Conservation (phyloP, 2,797 vertebrate species). For the Poeciliopsis paucimaculata region DNA sequence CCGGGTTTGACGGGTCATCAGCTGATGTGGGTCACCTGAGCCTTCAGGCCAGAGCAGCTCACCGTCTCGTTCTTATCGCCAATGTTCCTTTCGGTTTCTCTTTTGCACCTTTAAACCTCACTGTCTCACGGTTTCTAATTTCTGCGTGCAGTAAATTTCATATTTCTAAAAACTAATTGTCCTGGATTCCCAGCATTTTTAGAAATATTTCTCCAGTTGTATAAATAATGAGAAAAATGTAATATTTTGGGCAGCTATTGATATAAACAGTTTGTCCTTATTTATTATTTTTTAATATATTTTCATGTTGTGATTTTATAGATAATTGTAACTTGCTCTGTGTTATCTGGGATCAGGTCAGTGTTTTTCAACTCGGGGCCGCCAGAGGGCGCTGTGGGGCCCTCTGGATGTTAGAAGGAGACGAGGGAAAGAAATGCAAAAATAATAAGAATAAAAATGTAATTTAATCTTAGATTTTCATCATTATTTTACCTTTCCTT, state of each 20-base stretch:
- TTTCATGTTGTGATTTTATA: neutral
- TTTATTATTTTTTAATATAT: neutral
- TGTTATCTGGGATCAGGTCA: neutral
- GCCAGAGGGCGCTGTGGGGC: no score
- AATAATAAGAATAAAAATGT: no score
- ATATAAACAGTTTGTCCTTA: neutral
- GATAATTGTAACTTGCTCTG: neutral
- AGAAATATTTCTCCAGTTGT: neutral
- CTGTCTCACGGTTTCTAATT: neutral
- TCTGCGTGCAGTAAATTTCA: neutral
- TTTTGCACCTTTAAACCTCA: neutral
- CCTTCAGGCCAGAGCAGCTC: conserved; percentile 19
- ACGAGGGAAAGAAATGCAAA: no score
- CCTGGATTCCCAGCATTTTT: neutral
- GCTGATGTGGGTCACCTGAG: conserved; percentile 22
- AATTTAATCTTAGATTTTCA: no score
- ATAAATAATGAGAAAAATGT: neutral
- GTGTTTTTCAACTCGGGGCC: no score
- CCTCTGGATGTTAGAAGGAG: no score
- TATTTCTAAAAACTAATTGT: neutral
- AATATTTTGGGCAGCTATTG: neutral
- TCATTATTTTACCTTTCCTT: no score
- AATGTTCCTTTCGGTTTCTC: neutral
- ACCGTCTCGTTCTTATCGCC: neutral
- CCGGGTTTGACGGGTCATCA: conserved; percentile 3